These are phyloP conservation scores for Dastarcus helophoroides DNA, from an alignment of 2,888 invertebrate genomes.

Conservation along the genomic window DNA sequence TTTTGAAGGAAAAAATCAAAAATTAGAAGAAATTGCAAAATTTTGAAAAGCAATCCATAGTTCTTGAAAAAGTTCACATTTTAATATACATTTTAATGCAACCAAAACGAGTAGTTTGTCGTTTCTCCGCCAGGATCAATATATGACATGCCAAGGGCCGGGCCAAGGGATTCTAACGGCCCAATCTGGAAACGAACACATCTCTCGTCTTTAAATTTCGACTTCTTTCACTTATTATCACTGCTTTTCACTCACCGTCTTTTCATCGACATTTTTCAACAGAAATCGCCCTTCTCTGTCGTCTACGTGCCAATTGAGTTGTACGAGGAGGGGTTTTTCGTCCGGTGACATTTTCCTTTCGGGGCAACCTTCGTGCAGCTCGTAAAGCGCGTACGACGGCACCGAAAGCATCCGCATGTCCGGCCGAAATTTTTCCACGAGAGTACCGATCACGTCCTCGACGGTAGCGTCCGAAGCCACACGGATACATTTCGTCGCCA, in stretches of 20 bases:
- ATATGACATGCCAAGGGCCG: too few species aligned
- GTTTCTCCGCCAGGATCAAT: too few species aligned
- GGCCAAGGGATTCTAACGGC: too few species aligned
- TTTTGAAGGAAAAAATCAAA: too few species aligned
- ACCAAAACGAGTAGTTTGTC: too few species aligned
- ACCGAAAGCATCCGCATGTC: constrained; percentile 93
- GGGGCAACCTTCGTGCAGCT: constrained; percentile 54
- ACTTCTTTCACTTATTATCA: too few species aligned
- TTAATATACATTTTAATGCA: too few species aligned
- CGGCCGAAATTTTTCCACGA: constrained; percentile 98
- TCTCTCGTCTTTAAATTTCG: too few species aligned
- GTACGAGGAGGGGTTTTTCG: constrained; percentile 92
- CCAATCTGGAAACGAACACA: too few species aligned
- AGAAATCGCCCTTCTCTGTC: constrained; percentile 96
- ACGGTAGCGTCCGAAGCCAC: constrained; percentile 96
- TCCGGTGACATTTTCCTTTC: constrained; percentile 82
- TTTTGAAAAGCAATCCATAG: too few species aligned
- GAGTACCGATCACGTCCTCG: constrained; percentile 88
- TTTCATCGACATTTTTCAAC: constrained; percentile 78
- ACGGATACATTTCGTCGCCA: constrained; percentile 97
- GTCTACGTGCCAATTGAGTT: constrained; percentile 98
- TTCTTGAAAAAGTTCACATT: too few species aligned
- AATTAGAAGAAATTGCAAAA: too few species aligned
- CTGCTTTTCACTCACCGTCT: constrained; percentile 48
- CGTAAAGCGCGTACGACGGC: constrained; percentile 63